Base-by-base conservation (phyloP, 2,888 invertebrate species). In the Chalcosyrphus nemorum region DNA sequence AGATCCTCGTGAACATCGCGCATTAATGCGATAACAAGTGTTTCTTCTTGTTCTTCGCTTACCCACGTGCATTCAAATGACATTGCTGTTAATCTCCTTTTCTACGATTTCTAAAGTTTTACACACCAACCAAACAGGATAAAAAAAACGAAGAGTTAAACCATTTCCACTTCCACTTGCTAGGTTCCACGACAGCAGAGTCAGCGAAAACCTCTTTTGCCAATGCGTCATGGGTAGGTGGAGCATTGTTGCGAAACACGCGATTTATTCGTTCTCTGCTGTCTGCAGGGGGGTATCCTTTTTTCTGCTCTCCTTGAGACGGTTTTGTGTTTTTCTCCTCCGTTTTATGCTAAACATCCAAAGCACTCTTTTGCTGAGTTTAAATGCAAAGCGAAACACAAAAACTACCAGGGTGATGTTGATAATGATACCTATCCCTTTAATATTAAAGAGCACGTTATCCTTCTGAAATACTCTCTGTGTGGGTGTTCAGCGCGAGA, bases 11-110 rank as follows among this genome's bases (percentile, higher is more conserved):
- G 57, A 75, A 70, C 63, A 70, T 35, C 74, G 68, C 68, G 72
- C 47, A 74, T 74, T 80, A 84, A 80, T 80, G 78, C 80, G 72
- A 70, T 70, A 84, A 84, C 80, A 84, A 80, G 84, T 84, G 84
- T 84, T 59, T 78, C 45, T 54, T 56, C 66, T 66, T 82, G 76
- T 82, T 61, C 59, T 59, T 52, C 38, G 19, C 27, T n/a, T n/a
- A n/a, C n/a, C n/a, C n/a, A 54, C 43, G 63, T 65, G 80, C 65
- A 75, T 68, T 78, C 78, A 80, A n/a, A 78, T 82, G 63, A 74
- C 82, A 84, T 80, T 80, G 75, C 80, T 24, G 43, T 47, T 80
- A 84, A 80, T 80, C 54, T 41, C 38, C 5, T 38, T 38, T 38
- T 13, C 38, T 13, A 3, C 77, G 72, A 50, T 38, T 35, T 52